Conservation (phyloP, 2,797 vertebrate species). For the Gambusia yucatana region DNA sequence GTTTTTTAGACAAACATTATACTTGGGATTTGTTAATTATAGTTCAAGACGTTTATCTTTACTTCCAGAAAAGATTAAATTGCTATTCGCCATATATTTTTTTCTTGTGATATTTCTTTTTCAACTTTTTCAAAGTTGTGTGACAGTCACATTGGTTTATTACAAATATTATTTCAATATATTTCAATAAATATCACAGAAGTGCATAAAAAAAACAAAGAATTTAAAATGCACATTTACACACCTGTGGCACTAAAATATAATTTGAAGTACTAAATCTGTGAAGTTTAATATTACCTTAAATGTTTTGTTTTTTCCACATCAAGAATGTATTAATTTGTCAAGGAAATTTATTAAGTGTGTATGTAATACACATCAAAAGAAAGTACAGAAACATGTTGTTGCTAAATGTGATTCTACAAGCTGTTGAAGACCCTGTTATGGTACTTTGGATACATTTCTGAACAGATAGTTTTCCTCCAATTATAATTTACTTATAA, state of each 20-base stretch:
- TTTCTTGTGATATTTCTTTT: not conserved
- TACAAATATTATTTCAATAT: not conserved
- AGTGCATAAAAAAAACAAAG: not conserved
- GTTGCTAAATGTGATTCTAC: not conserved
- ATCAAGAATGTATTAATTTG: not conserved
- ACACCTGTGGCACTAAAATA: not conserved
- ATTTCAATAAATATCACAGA: not conserved
- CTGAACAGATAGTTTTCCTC: not conserved
- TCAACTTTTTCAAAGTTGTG: not conserved
- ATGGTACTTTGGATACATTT: not conserved
- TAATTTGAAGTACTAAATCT: not conserved
- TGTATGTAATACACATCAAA: not conserved
- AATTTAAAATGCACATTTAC: not conserved
- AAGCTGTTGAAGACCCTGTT: not conserved
- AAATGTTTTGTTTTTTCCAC: not conserved
- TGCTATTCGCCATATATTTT: constrained; percentile 13
- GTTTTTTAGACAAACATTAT: constrained; percentile 32
- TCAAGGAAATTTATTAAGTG: not conserved
- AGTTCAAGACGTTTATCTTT: constrained; percentile 16
- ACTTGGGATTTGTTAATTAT: constrained; percentile 1
- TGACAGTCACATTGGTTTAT: not conserved
- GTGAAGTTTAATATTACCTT: not conserved
- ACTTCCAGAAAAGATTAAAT: constrained; percentile 20
- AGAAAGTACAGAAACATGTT: not conserved
- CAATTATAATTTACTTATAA: not conserved